These are phyloP conservation scores for Drosophila rhopaloa DNA, from an alignment of 1,140 invertebrate species.

Conservation along the genomic window DNA sequence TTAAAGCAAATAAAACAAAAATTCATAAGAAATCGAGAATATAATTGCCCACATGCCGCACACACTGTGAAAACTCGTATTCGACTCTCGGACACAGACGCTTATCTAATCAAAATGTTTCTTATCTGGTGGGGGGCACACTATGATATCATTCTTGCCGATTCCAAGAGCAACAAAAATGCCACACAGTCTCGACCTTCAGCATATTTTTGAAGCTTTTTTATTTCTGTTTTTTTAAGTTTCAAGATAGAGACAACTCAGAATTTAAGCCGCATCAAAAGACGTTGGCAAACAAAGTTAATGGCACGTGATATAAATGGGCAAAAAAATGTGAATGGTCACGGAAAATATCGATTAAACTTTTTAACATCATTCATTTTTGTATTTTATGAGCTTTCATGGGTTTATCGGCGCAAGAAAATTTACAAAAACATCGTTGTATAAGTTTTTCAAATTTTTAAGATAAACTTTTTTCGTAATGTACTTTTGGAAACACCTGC, in stretches of 20 bases:
- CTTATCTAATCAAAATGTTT: constrained; percentile 73
- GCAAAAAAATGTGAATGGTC: constrained; percentile 18
- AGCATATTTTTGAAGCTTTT: constrained; percentile 68
- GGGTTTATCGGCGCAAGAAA: background rate
- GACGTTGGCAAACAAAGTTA: constrained; percentile 27
- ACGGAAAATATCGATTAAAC: constrained; percentile 4
- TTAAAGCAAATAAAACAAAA: constrained; percentile 57
- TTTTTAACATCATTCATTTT: too few relatives aligned
- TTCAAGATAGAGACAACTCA: constrained; percentile 29
- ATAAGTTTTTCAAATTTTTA: too few relatives aligned
- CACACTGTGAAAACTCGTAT: constrained; percentile 9
- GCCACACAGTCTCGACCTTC: constrained; percentile 61
- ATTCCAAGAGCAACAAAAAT: constrained; percentile 37
- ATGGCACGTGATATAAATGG: constrained; percentile 65
- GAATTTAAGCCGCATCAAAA: constrained; percentile 25
- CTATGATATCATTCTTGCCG: constrained; percentile 71
- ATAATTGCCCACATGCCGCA: constrained; percentile 26
- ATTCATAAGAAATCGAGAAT: constrained; percentile 35
- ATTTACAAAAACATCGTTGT: too few relatives aligned
- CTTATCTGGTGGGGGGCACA: constrained; percentile 60
- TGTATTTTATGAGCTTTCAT: too few relatives aligned
- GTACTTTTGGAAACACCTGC: constrained; percentile 45
- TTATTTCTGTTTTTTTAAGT: constrained; percentile 34
- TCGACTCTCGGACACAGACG: constrained; percentile 24
- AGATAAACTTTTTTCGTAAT: too few relatives aligned